Percentiles rank a stretch among this genome's conserved stretches.
Evolutionary conservation across 2,113 vertebrate species (phyloP).

Genomic region (Zapornia atra): DNA sequence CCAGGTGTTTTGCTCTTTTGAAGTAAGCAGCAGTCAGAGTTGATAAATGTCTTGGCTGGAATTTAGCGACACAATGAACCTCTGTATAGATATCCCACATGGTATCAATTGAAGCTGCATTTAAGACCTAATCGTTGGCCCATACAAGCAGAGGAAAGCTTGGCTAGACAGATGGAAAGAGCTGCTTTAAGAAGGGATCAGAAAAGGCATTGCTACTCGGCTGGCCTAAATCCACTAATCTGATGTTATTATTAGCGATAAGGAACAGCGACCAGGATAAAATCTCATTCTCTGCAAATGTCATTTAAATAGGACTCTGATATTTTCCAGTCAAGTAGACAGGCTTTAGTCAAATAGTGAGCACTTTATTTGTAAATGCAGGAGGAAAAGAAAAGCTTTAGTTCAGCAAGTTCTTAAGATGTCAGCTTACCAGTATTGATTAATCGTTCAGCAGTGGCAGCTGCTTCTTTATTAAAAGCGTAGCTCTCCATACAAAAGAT

Average conservation of each 20-base stretch:
- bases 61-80: conserved; percentile 71
- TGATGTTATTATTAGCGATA: conserved; percentile 83
- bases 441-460: conserved; percentile 76
- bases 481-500: conserved; percentile 64
- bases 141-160: conserved; percentile 67
- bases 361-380: conserved; percentile 80
- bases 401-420: conserved; percentile 78
- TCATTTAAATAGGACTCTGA: conserved; percentile 81
- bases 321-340: conserved; percentile 78
- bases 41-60: conserved; percentile 69
- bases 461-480: conserved; percentile 78
- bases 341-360: conserved; percentile 79
- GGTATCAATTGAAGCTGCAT: conserved; percentile 74
- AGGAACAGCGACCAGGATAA: conserved; percentile 78
- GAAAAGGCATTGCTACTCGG: conserved; percentile 73
- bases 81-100: conserved; percentile 72
- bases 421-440: conserved; percentile 79
- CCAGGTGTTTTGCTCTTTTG: conserved; percentile 38
- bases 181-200: conserved; percentile 77
- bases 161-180: conserved; percentile 78
- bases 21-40: conserved; percentile 59
- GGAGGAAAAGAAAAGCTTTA: conserved; percentile 72
- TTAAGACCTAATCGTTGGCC: conserved; percentile 74
- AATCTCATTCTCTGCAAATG: conserved; percentile 80
- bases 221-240: conserved; percentile 82